Base-by-base conservation (phyloP, 2,888 invertebrate species). In the Lasioglossum calceatum region DNA sequence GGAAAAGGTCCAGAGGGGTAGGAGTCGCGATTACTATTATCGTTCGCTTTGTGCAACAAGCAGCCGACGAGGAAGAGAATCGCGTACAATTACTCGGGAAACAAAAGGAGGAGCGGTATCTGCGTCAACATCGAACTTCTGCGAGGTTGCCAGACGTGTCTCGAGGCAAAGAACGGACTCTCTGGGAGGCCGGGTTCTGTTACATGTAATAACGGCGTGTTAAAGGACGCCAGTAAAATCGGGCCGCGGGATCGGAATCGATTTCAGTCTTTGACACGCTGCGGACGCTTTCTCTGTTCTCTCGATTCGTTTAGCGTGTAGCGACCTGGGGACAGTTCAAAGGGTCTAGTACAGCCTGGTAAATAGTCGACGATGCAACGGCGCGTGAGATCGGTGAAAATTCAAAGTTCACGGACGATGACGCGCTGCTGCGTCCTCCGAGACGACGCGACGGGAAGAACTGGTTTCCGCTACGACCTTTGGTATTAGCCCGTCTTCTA, bases 401-500 rank as follows among this genome's bases (percentile, higher is more conserved):
- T 36, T 67, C 67, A 67, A 67, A 67, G 67, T 67, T 67, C 67
- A 67, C 67, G 67, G 67, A 67, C 36, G 67, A 32, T 19, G 67
- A 61, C 61, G 61, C 61, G 61, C 61, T 14, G 14, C 61, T 14
- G 14, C 61, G 61, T 61, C 27, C 61, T 27, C 61, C 61, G 61
- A 27, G 27, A 27, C 61, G 27, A 27, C 54, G 23, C 61, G 27
- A 61, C 54, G 54, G 61, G 61, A 27, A 54, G 32, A 67, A 70
- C 76, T 39, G 32, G 32, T 42, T 76, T 42, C 54, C 70, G n/a
- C 50, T 36, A 19, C 54, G 61, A 61, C 77, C 67, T 67, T 67
- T 67, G 67, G 77, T 77, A 72, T 81, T 70, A 70, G 32, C 32
- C 44, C 64, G n/a, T 19, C 67, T 39, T 16, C 39, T 10, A 54